Evolutionary conservation across 2,113 vertebrate species (phyloP).

Genomic region (Phrynocephalus versicolor): DNA sequence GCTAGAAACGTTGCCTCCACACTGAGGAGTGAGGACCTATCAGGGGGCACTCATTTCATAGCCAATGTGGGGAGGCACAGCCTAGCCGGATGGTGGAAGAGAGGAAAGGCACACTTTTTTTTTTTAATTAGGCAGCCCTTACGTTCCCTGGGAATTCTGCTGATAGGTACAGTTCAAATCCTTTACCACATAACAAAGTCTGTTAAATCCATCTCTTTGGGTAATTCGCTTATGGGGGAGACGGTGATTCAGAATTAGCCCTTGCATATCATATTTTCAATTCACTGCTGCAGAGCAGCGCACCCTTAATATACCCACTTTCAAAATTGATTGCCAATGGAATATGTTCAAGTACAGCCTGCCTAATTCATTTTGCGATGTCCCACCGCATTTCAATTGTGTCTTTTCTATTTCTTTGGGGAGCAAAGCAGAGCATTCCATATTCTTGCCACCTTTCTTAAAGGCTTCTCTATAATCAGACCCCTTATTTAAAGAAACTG

Average conservation of each 20-base stretch:
- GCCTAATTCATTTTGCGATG: conserved; percentile 64
- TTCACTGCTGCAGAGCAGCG: conserved; percentile 58
- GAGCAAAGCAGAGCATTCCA: conserved; percentile 61
- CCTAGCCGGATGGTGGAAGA: conserved; percentile 29
- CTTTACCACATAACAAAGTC: conserved; percentile 65
- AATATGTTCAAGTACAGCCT: conserved; percentile 63
- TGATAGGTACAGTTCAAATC: conserved; percentile 64
- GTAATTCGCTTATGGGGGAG: conserved; percentile 65
- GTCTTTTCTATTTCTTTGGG: conserved; percentile 65
- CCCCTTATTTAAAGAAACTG: conserved; percentile 69
- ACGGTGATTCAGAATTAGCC: conserved; percentile 70
- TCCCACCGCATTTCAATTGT: conserved; percentile 69
- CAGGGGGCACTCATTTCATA: conserved; percentile 43
- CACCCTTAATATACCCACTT: conserved; percentile 69
- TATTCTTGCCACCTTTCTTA: conserved; percentile 64
- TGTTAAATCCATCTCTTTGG: conserved; percentile 64
- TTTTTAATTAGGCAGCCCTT: conserved; percentile 45
- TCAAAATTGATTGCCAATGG: conserved; percentile 65
- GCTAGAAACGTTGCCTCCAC: not conserved
- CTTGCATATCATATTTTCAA: conserved; percentile 68
- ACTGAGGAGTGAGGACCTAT: conserved; percentile 38
- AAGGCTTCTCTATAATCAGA: conserved; percentile 65
- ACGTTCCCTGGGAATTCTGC: conserved; percentile 44
- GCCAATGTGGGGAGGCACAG: conserved; percentile 36
- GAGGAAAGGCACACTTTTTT: conserved; percentile 34